Base-by-base conservation (phyloP, 2,113 vertebrate genomes). In the Megaleporinus macrocephalus region DNA sequence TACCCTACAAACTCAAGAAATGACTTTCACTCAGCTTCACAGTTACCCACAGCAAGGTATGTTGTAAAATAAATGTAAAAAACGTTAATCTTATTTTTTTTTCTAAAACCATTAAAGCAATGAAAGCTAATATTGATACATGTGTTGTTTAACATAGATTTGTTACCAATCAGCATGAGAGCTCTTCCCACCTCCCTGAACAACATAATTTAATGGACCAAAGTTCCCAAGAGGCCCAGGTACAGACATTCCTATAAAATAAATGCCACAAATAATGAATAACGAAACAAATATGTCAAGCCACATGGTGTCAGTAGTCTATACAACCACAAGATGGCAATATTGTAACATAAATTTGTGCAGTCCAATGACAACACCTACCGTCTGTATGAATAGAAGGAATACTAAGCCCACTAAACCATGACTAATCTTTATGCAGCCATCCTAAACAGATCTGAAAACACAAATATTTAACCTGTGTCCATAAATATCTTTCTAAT, bases 251-350 rank as follows among this genome's bases (percentile, higher is more conserved):
- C 7, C 41, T 65, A 41, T 12, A 24, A 3, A 65, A 65, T n/a
- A 30, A 47, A 76, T 16, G 27, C 26, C 11, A 73, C 18, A 1
- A 66, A 30, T 33, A 49, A 18, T 20, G 14, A 33, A 36, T 57
- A 36, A 1, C 1, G 24, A 14, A 62, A 61, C 29, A 20, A 5
- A 15, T 3, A 15, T 9, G 1, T 3, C 3, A 61, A 30, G 7
- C 13, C 3, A 26, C 11, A 12, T n/a, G 1, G 29, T 36, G 72
- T 69, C 70, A 24, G 0, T 74, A 29, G 41, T 6, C 49, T 44
- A 0, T 9, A 68, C 10, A 63, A 72, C 79, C 86, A 85, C 73
- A 71, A 83, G 83, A 74, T 83, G 73, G 73, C 80, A 57, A 9
- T 83, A 71, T 78, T 80, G 76, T 62, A 22, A 12, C 22, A 78